Evolutionary conservation across 1,140 invertebrate species (phyloP), one percentile per base, ranked within the genome.

Genomic region (Tyrophagus putrescentiae): DNA sequence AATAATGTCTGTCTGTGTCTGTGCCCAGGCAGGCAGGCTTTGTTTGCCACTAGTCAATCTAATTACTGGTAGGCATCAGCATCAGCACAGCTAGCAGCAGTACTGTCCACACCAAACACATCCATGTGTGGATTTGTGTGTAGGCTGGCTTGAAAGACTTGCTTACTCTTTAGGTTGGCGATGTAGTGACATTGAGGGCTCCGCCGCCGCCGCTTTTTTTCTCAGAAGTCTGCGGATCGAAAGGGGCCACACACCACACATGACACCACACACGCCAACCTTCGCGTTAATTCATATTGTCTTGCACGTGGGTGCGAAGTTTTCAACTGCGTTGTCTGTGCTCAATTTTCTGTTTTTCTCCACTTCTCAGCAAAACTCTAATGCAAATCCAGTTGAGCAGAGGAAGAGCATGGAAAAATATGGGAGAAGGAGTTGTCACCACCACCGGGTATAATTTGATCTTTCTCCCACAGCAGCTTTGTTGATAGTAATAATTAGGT

Each of bases 31-130:
- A 48, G 9, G 45, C 45, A 21, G 31, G 45, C 45, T 48, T 48
- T 48, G 45, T 48, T 48, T 48, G 45, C 45, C 31, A 21, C 36
- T n/a, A n/a, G n/a, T n/a, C 45, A 48, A 48, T 48, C 45, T 48
- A 48, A 48, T 48, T 48, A 48, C 45, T 48, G 45, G 31, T 25
- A 13, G 23, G 45, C 45, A 7, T 48, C 31, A 18, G 13, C 21
- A 7, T 29, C 45, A 48, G 7, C 23, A 13, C 21, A 18, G 45
- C 31, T 21, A 29, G 7, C 7, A 48, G 18, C 21, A 21, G 21
- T 25, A 6, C 31, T 48, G 45, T 21, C 23, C 45, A 7, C 7
- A 48, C n/a, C n/a, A n/a, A n/a, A n/a, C n/a, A n/a, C n/a, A n/a
- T n/a, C n/a, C n/a, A n/a, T n/a, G n/a, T n/a, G n/a, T n/a, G n/a